Conservation (phyloP, 2,797 vertebrate species). For the Neosalanx taihuensis region DNA sequence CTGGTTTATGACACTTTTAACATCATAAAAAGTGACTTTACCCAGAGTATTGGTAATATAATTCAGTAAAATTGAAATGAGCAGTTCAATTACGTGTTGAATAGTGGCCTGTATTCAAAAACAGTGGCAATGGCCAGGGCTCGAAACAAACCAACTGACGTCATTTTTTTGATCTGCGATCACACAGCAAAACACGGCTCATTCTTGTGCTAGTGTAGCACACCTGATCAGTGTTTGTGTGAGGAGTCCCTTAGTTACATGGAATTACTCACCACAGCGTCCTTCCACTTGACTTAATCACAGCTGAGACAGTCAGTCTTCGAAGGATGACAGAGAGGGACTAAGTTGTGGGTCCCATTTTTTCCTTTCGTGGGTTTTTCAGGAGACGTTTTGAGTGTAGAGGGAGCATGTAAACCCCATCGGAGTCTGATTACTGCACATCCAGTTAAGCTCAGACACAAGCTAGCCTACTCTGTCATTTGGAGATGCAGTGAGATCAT, state of each 20-base stretch:
- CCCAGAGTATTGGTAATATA: background rate
- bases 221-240: background rate
- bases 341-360: constrained; percentile 14
- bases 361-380: constrained; percentile 30
- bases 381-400: constrained; percentile 42
- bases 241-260: constrained; percentile 1
- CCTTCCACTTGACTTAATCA: constrained; percentile 37
- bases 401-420: constrained; percentile 48
- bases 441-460: constrained; percentile 28
- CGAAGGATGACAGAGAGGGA: constrained; percentile 31
- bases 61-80: too few relatives aligned
- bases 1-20: background rate
- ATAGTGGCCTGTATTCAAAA: too few relatives aligned
- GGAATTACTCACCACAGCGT: constrained; percentile 40
- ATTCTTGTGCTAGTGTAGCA: background rate
- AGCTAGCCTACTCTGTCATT: constrained; percentile 54
- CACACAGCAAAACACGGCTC: background rate
- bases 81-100: too few relatives aligned
- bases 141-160: too few relatives aligned
- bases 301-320: constrained; percentile 45
- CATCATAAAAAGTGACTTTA: background rate
- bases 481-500: constrained; percentile 39
- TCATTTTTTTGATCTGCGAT: background rate
- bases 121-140: too few relatives aligned
- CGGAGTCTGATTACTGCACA: constrained; percentile 38